Evolutionary conservation across 2,888 invertebrate species (phyloP).

Genomic region (Lasioglossum pauxillum): DNA sequence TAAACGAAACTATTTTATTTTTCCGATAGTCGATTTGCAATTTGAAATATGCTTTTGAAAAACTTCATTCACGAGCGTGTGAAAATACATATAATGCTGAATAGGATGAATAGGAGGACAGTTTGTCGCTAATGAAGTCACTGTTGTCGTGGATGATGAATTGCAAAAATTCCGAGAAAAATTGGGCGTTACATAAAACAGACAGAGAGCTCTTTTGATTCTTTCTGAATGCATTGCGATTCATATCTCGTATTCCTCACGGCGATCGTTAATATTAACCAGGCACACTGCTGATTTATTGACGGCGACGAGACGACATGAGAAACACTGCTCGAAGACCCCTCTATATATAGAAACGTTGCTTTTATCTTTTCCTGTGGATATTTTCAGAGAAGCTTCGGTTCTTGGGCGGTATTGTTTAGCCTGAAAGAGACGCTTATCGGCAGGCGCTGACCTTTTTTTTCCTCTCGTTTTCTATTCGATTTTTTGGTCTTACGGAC

Average conservation of each 20-base stretch:
- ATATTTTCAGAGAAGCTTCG: conserved; percentile 67
- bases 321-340: conserved; percentile 68
- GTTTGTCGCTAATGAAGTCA: not conserved
- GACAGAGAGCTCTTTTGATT: conserved; percentile 14
- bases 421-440: conserved; percentile 48
- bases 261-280: conserved; percentile 25
- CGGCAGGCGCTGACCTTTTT: conserved; percentile 13
- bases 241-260: conserved; percentile 2
- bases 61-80: not conserved
- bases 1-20: not conserved
- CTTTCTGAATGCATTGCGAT: not conserved
- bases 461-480: conserved; percentile 6
- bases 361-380: conserved; percentile 75
- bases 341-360: conserved; percentile 72
- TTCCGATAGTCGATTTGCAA: not conserved
- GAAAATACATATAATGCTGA: not conserved
- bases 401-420: conserved; percentile 69
- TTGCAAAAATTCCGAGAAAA: not conserved
- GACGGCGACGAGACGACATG: conserved; percentile 39
- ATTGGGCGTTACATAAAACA: not conserved
- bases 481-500: conserved; percentile 1
- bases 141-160: not conserved
- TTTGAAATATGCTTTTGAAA: not conserved
- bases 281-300: conserved; percentile 48
- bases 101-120: not conserved